These are phyloP conservation scores for Neomonachus schauinslandi DNA, from an alignment of 2,113 vertebrate genomes.

Conservation along the genomic window DNA sequence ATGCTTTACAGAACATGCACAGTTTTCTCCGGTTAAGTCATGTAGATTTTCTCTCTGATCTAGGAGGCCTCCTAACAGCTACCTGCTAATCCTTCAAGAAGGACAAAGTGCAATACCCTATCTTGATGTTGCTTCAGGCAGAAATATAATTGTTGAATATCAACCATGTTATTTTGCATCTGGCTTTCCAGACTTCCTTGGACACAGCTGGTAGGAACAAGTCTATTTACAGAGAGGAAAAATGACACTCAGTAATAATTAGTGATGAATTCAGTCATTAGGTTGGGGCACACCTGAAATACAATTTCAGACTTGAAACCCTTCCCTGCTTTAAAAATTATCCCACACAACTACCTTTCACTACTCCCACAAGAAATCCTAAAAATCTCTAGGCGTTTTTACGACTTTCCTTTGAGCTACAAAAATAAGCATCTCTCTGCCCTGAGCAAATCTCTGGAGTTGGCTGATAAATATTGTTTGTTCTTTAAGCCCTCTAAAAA, in stretches of 20 bases:
- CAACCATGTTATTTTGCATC: neutral
- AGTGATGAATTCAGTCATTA: neutral
- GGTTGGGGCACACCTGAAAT: neutral
- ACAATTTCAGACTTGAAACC: neutral
- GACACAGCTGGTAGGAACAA: neutral
- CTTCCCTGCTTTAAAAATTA: constrained; percentile 4
- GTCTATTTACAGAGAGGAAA: neutral
- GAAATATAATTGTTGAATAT: neutral
- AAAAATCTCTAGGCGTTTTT: neutral
- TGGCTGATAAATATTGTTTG: neutral
- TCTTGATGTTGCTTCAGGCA: constrained; percentile 6
- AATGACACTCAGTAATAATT: neutral
- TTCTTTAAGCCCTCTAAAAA: constrained; percentile 18
- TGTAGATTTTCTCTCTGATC: neutral
- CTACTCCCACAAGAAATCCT: neutral
- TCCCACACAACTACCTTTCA: neutral
- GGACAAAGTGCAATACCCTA: neutral
- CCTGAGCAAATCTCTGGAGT: neutral
- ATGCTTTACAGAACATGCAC: neutral
- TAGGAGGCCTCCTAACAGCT: neutral
- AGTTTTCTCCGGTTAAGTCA: neutral
- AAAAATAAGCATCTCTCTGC: constrained; percentile 18
- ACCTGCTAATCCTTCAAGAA: neutral
- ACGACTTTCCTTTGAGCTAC: neutral
- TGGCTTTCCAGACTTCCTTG: neutral